Conservation (phyloP, 1,140 invertebrate genomes). For the Trichogramma pretiosum region DNA sequence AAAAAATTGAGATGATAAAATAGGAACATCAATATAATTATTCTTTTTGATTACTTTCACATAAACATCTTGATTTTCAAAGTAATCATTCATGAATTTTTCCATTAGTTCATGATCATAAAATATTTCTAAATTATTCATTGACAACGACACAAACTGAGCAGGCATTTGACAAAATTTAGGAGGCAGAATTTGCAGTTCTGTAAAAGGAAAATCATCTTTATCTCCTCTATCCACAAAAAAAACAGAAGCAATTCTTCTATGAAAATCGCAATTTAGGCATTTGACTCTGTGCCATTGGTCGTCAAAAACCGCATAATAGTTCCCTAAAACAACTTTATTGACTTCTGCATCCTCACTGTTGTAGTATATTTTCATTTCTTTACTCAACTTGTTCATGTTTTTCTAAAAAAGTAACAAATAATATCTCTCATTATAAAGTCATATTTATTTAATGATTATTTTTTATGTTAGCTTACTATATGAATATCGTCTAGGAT, state of each 20-base stretch:
- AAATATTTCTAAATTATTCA: not conserved
- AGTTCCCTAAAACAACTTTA: not conserved
- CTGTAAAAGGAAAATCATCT: not conserved
- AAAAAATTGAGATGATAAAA: not conserved
- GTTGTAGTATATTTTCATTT: constrained; percentile 1
- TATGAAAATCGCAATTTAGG: not conserved
- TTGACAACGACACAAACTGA: not conserved
- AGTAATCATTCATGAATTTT: not conserved
- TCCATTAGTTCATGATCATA: not conserved
- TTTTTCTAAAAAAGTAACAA: not conserved
- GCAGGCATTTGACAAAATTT: not conserved
- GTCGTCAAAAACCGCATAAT: constrained; percentile 8
- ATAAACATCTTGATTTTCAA: not conserved
- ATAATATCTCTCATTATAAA: not conserved
- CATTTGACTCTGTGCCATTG: constrained; percentile 3
- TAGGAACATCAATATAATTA: not conserved
- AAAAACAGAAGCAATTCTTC: not conserved
- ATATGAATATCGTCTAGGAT: not conserved
- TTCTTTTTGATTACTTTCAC: not conserved
- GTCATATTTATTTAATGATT: not conserved
- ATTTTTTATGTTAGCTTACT: not conserved
- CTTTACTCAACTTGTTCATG: not conserved
- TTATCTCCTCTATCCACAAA: constrained; percentile 5
- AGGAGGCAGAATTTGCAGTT: not conserved
- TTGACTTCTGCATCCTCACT: not conserved